Percentiles rank a stretch among this genome's conserved stretches.
Evolutionary conservation across 2,113 vertebrate genomes (phyloP).

Genomic region (Sialia sialis): DNA sequence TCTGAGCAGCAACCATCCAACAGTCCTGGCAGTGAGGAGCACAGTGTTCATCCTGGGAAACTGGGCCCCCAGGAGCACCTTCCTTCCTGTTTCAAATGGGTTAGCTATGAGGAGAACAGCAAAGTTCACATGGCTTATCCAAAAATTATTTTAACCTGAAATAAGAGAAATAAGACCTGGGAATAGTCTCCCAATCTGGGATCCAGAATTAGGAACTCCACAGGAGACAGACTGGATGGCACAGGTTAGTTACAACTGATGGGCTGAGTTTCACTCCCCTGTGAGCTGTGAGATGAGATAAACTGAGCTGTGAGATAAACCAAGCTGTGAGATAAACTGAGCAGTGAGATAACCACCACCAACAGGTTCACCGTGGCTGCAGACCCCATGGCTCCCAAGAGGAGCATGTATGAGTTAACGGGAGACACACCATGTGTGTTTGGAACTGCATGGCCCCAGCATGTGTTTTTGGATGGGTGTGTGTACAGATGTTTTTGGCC

Average conservation of each 20-base stretch:
- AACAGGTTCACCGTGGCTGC: neutral
- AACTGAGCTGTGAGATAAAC: neutral
- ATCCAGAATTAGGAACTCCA: neutral
- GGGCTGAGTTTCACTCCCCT: neutral
- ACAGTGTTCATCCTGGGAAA: neutral
- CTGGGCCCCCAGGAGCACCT: neutral
- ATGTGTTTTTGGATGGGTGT: neutral
- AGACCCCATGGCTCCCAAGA: rapidly evolving
- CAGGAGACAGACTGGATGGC: neutral
- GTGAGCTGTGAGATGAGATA: neutral
- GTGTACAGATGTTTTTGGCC: neutral
- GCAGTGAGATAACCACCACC: neutral
- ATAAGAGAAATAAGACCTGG: neutral
- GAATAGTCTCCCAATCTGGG: neutral
- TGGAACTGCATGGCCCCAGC: neutral
- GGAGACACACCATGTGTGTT: neutral
- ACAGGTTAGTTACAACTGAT: too few relatives aligned
- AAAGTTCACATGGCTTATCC: neutral
- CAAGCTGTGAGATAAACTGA: neutral
- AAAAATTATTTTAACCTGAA: neutral
- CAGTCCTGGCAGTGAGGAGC: neutral
- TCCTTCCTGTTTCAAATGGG: neutral
- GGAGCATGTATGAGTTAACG: rapidly evolving
- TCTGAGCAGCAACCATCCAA: neutral
- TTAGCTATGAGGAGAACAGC: neutral